Conservation (phyloP, 2,888 invertebrate genomes). For the Arrhopalites spinosus region DNA sequence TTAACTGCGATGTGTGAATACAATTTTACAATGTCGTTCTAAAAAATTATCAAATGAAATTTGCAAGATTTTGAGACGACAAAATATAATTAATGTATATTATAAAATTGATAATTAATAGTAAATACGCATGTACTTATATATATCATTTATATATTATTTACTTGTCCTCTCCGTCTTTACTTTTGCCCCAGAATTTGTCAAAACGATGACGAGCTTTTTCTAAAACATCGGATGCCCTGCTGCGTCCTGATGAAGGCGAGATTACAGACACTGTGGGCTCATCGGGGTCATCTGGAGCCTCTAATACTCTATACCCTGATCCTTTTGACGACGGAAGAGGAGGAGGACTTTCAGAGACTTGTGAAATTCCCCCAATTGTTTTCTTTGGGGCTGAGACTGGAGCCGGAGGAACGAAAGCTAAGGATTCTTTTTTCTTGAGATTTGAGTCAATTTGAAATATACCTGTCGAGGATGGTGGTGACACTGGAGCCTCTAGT, state of each 20-base stretch:
- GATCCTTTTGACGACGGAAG: slow-evolving; percentile 44
- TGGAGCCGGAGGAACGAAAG: slow-evolving; percentile 50
- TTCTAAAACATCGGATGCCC: slow-evolving; percentile 76
- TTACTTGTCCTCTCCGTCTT: slow-evolving; percentile 56
- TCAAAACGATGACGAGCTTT: slow-evolving; percentile 82
- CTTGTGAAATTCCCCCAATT: slow-evolving; percentile 49
- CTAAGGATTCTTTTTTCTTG: slow-evolving; percentile 38
- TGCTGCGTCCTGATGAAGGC: slow-evolving; percentile 61
- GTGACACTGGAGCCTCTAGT: slow-evolving; percentile 61
- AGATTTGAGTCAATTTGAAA: background rate
- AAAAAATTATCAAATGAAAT: no score
- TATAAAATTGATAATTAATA: background rate
- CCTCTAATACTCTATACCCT: slow-evolving; percentile 60
- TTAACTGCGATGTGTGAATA: no score
- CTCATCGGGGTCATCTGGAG: slow-evolving; percentile 57
- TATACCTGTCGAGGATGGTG: slow-evolving; percentile 35
- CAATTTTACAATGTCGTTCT: no score
- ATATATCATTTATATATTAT: background rate
- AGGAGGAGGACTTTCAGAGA: slow-evolving; percentile 52
- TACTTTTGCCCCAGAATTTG: slow-evolving; percentile 73
- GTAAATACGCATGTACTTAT: no score
- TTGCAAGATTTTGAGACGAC: no score
- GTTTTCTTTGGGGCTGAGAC: slow-evolving; percentile 40
- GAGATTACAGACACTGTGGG: slow-evolving; percentile 55
- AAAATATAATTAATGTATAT: background rate